Conservation (phyloP, 2,113 vertebrate genomes). For the Caracal caracal region DNA sequence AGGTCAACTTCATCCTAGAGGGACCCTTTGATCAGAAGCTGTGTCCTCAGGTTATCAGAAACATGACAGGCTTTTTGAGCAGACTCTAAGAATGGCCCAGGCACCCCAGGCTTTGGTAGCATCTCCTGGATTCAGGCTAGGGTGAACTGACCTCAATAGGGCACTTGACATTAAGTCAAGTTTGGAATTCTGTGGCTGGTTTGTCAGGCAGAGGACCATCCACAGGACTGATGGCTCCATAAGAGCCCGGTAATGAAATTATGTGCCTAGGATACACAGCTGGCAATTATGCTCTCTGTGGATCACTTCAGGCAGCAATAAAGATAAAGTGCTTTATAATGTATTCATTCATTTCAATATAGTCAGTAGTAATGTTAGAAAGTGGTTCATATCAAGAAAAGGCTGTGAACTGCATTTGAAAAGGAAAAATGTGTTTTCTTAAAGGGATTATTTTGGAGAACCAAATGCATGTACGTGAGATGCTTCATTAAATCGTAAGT, state of each 20-base stretch:
- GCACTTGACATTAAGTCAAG: not conserved
- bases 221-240: not conserved
- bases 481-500: slow-evolving; percentile 19
- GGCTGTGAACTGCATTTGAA: not conserved
- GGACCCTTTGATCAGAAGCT: not conserved
- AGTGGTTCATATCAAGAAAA: not conserved
- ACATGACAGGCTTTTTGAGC: not conserved
- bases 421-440: slow-evolving; percentile 50
- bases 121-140: not conserved
- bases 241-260: slow-evolving; percentile 3
- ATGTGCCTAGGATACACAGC: not conserved
- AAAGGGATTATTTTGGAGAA: slow-evolving; percentile 31
- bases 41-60: not conserved
- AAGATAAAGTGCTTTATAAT: slow-evolving; percentile 59
- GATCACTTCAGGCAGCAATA: slow-evolving; percentile 56
- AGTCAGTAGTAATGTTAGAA: slow-evolving; percentile 9
- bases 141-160: not conserved
- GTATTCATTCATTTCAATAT: slow-evolving; percentile 57
- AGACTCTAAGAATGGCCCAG: not conserved
- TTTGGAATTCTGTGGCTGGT: not conserved
- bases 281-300: slow-evolving; percentile 28
- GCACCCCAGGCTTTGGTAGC: not conserved
- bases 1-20: not conserved
- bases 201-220: not conserved
- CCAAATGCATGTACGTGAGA: not conserved